These are phyloP conservation scores for Sphaerophoria rueppellii DNA, from an alignment of 2,888 invertebrate genomes.

Conservation along the genomic window DNA sequence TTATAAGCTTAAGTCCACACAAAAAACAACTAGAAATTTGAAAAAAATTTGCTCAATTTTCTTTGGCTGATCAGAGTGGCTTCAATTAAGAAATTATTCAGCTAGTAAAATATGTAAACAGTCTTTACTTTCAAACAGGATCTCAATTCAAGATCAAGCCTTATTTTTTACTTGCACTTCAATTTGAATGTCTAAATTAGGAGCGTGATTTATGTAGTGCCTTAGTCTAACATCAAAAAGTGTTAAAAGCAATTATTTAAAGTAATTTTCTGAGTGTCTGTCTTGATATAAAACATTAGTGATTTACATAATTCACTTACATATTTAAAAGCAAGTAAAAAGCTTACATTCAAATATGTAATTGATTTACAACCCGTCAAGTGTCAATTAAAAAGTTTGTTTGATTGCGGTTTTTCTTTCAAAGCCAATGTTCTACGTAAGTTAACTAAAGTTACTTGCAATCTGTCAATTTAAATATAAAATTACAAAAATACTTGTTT, in stretches of 20 bases:
- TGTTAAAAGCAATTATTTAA: not conserved
- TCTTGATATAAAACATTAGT: conserved; percentile 3
- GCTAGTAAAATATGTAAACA: not conserved
- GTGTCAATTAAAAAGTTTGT: conserved; percentile 12
- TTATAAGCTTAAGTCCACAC: too few species aligned
- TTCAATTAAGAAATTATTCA: not conserved
- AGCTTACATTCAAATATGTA: conserved; percentile 1
- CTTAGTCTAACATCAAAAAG: not conserved
- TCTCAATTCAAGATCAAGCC: conserved; percentile 20
- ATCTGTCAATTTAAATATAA: conserved; percentile 20
- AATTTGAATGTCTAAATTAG: not conserved
- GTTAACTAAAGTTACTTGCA: not conserved
- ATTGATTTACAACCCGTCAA: conserved; percentile 21
- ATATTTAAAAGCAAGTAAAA: not conserved
- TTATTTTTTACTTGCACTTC: conserved; percentile 1
- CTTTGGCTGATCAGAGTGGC: not conserved
- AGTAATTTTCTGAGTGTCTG: not conserved
- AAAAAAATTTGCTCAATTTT: not conserved
- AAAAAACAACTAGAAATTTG: not conserved
- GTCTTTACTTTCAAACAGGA: conserved; percentile 15
- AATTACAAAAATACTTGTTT: conserved; percentile 24
- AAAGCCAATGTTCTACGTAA: not conserved
- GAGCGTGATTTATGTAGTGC: not conserved
- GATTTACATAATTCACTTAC: not conserved
- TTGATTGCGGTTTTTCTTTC: not conserved